Conservation (phyloP, 1,140 invertebrate species). For the Dendrolimus punctatus region DNA sequence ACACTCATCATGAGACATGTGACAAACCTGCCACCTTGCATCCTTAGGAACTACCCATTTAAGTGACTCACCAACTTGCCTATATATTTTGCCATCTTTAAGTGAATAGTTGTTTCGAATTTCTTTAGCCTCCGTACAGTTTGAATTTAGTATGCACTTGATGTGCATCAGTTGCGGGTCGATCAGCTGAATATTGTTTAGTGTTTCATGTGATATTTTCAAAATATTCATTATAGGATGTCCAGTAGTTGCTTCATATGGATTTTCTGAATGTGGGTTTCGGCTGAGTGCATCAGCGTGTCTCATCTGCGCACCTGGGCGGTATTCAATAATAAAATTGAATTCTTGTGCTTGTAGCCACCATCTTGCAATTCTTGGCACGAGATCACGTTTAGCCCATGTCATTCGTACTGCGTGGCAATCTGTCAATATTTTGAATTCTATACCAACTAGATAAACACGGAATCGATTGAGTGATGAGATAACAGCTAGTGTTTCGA, state of each 20-base stretch:
- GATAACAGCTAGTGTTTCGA: conserved; percentile 14
- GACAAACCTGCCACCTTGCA: too few relatives aligned
- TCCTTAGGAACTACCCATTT: too few relatives aligned
- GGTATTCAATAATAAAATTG: conserved; percentile 18
- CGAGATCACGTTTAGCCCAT: conserved; percentile 16
- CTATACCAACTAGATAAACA: conserved; percentile 11
- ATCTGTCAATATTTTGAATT: conserved; percentile 12
- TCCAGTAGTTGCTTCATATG: conserved; percentile 7
- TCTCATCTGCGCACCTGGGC: conserved; percentile 11
- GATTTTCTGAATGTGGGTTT: background rate
- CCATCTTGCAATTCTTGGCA: conserved; percentile 16
- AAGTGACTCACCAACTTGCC: too few relatives aligned
- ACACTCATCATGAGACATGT: conserved; percentile 17
- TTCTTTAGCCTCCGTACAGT: conserved; percentile 15
- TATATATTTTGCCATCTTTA: too few relatives aligned
- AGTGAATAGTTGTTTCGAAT: too few relatives aligned
- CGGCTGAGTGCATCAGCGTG: conserved; percentile 20
- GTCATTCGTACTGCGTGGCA: conserved; percentile 14
- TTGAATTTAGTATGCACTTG: conserved; percentile 2
- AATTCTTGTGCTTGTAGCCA: conserved; percentile 15
- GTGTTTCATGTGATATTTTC: conserved; percentile 16
- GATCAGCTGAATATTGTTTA: conserved; percentile 10
- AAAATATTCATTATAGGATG: conserved; percentile 4
- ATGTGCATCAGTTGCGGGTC: conserved; percentile 8
- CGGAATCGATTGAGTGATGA: conserved; percentile 12